Conservation (phyloP, 2,888 invertebrate genomes). For the Lycophotia porphyrea region DNA sequence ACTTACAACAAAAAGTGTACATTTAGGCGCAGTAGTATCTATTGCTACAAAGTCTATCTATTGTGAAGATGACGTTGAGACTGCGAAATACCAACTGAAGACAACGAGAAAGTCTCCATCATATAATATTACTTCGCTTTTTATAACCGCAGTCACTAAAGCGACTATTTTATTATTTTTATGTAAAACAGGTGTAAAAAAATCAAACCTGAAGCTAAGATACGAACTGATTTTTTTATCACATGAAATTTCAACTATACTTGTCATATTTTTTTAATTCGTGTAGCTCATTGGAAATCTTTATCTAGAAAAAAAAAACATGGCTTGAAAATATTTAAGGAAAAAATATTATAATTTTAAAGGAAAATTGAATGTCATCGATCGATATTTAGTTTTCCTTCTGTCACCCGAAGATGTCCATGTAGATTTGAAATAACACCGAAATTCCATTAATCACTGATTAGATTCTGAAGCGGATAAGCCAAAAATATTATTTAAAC, state of each 20-base stretch:
- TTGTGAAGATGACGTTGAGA: not conserved
- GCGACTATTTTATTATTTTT: not conserved
- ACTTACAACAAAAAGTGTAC: no score
- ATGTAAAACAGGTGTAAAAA: not conserved
- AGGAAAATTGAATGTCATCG: slow-evolving; percentile 10
- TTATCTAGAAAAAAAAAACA: not conserved
- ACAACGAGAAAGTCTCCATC: not conserved
- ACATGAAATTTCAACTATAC: not conserved
- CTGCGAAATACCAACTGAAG: not conserved
- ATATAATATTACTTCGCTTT: not conserved
- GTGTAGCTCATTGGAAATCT: not conserved
- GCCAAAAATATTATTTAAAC: slow-evolving; percentile 18
- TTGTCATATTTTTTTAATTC: not conserved
- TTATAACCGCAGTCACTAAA: not conserved
- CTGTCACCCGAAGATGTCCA: slow-evolving; percentile 37
- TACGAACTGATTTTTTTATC: not conserved
- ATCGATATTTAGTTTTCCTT: slow-evolving; percentile 25
- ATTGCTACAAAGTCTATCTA: no score
- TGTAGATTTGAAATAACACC: slow-evolving; percentile 49
- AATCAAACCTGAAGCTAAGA: not conserved
- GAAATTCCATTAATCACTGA: slow-evolving; percentile 58
- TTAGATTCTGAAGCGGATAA: slow-evolving; percentile 57
- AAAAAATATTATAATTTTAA: not conserved
- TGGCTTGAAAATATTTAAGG: no score
- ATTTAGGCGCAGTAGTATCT: no score